Evolutionary conservation across 2,888 invertebrate species (phyloP).

Genomic region (Tachystola acroxantha): DNA sequence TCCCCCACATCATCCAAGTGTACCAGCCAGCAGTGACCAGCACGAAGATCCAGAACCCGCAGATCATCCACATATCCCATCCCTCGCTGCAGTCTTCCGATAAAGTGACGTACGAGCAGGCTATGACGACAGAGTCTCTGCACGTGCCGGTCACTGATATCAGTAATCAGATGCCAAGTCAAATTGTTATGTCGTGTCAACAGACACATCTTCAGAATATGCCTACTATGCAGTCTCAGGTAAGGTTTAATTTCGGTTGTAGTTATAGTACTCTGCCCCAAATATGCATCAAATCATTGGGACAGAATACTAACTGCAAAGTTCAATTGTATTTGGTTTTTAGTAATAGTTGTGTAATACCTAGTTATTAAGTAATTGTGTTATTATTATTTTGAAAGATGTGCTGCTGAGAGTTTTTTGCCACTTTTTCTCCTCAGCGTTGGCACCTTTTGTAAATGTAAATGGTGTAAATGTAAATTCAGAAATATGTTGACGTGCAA

Average conservation of each 20-base stretch:
- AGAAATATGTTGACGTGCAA: too few species aligned
- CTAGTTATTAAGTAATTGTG: too few species aligned
- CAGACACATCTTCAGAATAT: constrained; percentile 49
- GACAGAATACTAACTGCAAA: too few species aligned
- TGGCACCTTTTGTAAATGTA: too few species aligned
- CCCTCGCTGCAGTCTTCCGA: constrained; percentile 45
- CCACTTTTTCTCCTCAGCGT: too few species aligned
- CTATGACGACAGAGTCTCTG: constrained; percentile 45
- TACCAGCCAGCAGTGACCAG: constrained; percentile 43
- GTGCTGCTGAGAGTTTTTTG: too few species aligned
- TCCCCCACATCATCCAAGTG: constrained; percentile 60
- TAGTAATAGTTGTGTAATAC: too few species aligned
- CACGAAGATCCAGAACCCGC: constrained; percentile 38
- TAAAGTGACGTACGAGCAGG: constrained; percentile 54
- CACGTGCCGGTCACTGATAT: constrained; percentile 45
- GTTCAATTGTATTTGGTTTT: too few species aligned
- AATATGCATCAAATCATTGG: too few species aligned
- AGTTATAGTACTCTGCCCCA: too few species aligned
- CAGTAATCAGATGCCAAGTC: constrained; percentile 51
- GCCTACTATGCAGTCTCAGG: constrained; percentile 24
- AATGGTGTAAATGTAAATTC: too few species aligned
- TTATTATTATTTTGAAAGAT: too few species aligned
- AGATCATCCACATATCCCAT: constrained; percentile 51
- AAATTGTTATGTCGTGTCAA: constrained; percentile 59
- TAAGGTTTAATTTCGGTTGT: constrained; percentile 5